These are phyloP conservation scores for Plagiodera versicolora DNA, from an alignment of 2,888 invertebrate species.

Conservation along the genomic window DNA sequence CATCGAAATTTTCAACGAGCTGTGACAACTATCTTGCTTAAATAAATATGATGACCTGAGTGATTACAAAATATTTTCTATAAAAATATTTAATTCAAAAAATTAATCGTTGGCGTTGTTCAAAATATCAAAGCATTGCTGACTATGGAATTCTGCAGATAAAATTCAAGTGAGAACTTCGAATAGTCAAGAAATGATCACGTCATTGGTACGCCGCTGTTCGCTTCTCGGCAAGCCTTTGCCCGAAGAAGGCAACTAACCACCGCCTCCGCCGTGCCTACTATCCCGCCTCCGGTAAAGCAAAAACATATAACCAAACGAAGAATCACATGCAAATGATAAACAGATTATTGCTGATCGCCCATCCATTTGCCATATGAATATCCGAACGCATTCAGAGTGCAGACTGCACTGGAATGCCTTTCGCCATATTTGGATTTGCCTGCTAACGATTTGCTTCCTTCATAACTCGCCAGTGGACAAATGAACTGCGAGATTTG, in stretches of 20 bases:
- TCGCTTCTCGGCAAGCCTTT: conserved; percentile 46
- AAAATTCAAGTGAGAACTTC: too few relatives aligned
- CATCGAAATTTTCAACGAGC: too few relatives aligned
- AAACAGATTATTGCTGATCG: conserved; percentile 21
- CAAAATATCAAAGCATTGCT: too few relatives aligned
- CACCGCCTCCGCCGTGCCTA: conserved; percentile 48
- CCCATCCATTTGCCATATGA: conserved; percentile 19
- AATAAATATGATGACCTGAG: too few relatives aligned
- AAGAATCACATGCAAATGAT: conserved; percentile 26
- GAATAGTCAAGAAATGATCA: too few relatives aligned
- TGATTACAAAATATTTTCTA: too few relatives aligned
- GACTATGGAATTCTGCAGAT: too few relatives aligned
- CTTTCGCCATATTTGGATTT: conserved; percentile 9
- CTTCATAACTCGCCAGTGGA: conserved; percentile 10
- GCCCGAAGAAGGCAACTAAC: conserved; percentile 47
- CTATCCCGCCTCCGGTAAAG: conserved; percentile 41
- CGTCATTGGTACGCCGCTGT: conserved; percentile 9
- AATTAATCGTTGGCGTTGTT: too few relatives aligned
- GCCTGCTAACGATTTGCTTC: conserved; percentile 6
- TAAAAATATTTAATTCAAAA: too few relatives aligned
- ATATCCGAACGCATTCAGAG: conserved; percentile 17
- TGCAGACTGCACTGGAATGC: conserved; percentile 15
- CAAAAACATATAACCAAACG: conserved; percentile 31
- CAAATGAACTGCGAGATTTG: not conserved
- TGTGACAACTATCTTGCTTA: too few relatives aligned